Evolutionary conservation across 1,140 invertebrate species (phyloP).

Genomic region (Cylas formicarius): DNA sequence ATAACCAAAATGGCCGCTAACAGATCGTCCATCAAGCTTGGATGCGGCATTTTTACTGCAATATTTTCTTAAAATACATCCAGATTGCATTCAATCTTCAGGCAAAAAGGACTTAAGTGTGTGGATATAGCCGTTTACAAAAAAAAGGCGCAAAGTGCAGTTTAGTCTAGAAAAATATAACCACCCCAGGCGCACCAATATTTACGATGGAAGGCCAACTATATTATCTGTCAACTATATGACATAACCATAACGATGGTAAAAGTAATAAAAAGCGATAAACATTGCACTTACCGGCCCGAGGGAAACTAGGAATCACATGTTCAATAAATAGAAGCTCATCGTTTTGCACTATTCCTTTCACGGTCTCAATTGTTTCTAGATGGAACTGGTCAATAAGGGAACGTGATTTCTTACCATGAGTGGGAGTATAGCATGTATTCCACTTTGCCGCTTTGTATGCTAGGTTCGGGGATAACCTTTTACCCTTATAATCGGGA

Average conservation of each 20-base stretch:
- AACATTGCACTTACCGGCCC: constrained; percentile 36
- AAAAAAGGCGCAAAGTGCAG: no score
- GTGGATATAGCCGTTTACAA: no score
- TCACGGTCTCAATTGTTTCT: constrained; percentile 39
- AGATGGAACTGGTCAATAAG: constrained; percentile 44
- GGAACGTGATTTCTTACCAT: constrained; percentile 38
- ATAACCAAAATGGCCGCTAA: no score
- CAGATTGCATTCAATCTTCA: no score
- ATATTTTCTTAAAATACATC: no score
- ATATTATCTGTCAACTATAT: not conserved
- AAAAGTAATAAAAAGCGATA: constrained; percentile 1
- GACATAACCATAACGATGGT: no score
- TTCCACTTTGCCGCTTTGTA: constrained; percentile 43
- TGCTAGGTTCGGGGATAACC: constrained; percentile 39
- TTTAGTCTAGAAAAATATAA: no score
- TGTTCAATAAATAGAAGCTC: constrained; percentile 44
- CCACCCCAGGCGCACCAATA: no score
- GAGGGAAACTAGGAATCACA: constrained; percentile 51
- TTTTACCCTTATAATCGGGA: constrained; percentile 48
- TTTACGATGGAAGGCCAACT: not conserved
- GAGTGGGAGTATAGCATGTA: constrained; percentile 42
- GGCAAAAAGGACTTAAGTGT: no score
- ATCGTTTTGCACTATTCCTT: constrained; percentile 37
- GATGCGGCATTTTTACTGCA: no score
- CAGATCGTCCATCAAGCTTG: no score